phyloP scores from a whole-genome alignment of 2,797 vertebrate genomes.

The Cheirogaleus major region DNA sequence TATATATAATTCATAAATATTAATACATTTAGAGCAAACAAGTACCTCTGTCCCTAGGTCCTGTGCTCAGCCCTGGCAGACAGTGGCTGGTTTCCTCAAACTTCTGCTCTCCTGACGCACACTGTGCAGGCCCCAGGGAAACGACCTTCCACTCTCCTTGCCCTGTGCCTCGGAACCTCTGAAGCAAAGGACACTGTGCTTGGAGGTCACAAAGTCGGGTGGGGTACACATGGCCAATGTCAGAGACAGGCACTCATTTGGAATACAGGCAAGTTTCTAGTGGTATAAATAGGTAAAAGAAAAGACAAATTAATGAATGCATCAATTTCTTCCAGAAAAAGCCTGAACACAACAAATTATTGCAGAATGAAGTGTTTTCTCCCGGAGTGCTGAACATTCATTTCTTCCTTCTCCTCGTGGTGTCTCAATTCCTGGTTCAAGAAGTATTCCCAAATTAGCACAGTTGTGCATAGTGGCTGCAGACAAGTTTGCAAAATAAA shows the following conservation, averaged over 20 bases:
- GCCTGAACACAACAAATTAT: too few relatives aligned
- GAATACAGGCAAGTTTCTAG: neutral
- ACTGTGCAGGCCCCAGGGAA: too few relatives aligned
- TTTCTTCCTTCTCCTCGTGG: neutral
- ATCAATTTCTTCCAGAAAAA: neutral
- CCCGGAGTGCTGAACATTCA: neutral
- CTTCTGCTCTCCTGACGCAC: neutral
- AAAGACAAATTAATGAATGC: neutral
- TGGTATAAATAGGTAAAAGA: accelerated
- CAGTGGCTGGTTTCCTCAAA: accelerated
- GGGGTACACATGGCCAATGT: accelerated
- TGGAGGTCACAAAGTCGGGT: neutral
- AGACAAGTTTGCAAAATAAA: neutral
- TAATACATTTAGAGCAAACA: neutral
- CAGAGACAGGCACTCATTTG: accelerated
- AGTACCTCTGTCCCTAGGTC: neutral
- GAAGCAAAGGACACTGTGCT: neutral
- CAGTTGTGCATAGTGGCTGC: accelerated
- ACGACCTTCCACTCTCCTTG: accelerated
- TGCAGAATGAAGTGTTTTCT: neutral
- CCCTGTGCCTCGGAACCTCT: accelerated
- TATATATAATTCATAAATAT: too few relatives aligned
- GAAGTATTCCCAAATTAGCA: neutral
- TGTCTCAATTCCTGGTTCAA: neutral
- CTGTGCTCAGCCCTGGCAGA: accelerated